These are phyloP conservation scores for Lagodon rhomboides DNA, from an alignment of 2,797 vertebrate genomes.

Conservation along the genomic window DNA sequence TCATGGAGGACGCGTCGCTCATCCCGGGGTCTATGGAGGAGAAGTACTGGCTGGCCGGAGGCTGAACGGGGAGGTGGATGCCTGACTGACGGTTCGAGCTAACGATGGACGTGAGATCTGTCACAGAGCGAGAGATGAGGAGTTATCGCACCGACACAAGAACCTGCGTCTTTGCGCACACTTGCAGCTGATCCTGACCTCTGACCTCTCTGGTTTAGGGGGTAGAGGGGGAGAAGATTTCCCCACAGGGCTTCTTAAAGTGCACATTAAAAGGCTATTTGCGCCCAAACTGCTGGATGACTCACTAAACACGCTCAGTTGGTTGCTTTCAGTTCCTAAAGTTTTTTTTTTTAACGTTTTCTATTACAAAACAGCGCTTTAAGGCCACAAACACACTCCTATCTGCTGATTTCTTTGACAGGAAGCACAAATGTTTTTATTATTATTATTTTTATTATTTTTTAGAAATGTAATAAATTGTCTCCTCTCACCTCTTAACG, in stretches of 20 bases:
- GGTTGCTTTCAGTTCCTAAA: constrained; percentile 40
- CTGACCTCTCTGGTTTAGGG: constrained; percentile 67
- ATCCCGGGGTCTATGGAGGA: constrained; percentile 95
- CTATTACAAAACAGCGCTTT: background rate
- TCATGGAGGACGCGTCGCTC: constrained; percentile 93
- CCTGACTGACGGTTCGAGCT: constrained; percentile 92
- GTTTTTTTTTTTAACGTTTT: background rate
- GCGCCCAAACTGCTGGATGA: constrained; percentile 22
- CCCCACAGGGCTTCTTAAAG: constrained; percentile 48
- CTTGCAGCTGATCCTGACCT: constrained; percentile 62
- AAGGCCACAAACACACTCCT: constrained; percentile 1
- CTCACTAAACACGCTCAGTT: too few species aligned
- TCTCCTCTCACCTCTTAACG: constrained; percentile 90
- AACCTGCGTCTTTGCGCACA: too few species aligned
- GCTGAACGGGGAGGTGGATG: constrained; percentile 91
- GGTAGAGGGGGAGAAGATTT: constrained; percentile 35
- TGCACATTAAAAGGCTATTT: constrained; percentile 26
- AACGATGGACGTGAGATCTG: constrained; percentile 98
- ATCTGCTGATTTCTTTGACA: constrained; percentile 10
- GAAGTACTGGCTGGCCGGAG: constrained; percentile 94
- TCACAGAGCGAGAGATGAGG: constrained; percentile 80
- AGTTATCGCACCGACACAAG: constrained; percentile 53
- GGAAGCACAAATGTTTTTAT: background rate
- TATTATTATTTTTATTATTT: background rate
- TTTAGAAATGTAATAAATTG: background rate